These are phyloP conservation scores for Coecobrya sp. DNA, from an alignment of 2,888 invertebrate species.

Conservation along the genomic window DNA sequence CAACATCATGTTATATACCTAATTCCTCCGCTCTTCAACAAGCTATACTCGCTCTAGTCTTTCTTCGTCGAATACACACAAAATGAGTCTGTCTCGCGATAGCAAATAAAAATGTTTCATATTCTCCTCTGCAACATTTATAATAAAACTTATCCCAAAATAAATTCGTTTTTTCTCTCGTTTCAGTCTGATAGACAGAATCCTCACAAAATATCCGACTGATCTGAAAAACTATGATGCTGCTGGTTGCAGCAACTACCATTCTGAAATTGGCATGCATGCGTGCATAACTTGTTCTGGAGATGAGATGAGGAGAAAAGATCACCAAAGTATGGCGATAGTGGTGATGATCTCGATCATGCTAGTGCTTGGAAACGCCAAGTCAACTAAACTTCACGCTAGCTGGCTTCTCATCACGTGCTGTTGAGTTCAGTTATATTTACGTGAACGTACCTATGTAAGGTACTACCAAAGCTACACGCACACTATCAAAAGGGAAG, in stretches of 20 bases:
- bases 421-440: neutral
- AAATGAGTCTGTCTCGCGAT: conserved; percentile 2
- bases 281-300: conserved; percentile 13
- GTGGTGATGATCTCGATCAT: conserved; percentile 42
- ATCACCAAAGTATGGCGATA: neutral
- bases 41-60: neutral
- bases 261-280: conserved; percentile 4
- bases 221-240: neutral
- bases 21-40: conserved; percentile 59
- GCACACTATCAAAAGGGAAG: neutral
- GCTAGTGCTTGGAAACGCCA: conserved; percentile 61
- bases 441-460: neutral
- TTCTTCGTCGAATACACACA: neutral
- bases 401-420: conserved; percentile 71
- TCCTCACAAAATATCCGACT: conserved; percentile 14
- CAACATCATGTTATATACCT: neutral
- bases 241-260: neutral
- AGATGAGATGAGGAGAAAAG: neutral
- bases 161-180: conserved; percentile 1
- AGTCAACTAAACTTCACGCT: conserved; percentile 77
- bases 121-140: conserved; percentile 1
- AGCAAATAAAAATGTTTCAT: conserved; percentile 11
- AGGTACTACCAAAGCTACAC: neutral
- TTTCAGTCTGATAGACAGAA: conserved; percentile 14
- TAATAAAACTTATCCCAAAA: conserved; percentile 30